These are phyloP conservation scores for Microchirus variegatus DNA, from an alignment of 2,797 vertebrate genomes.

Conservation along the genomic window DNA sequence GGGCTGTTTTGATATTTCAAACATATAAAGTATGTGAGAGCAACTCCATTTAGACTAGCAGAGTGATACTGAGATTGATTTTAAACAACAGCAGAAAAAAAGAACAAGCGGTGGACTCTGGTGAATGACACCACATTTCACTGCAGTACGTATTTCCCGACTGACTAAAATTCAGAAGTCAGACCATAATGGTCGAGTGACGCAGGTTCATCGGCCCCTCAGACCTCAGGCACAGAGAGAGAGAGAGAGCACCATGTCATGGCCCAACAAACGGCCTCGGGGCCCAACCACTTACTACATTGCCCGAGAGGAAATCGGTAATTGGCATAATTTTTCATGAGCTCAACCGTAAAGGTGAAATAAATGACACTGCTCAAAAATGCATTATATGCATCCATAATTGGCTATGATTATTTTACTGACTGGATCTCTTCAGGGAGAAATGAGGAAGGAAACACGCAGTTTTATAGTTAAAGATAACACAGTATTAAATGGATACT, in stretches of 20 bases:
- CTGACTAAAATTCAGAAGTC: conserved; percentile 55
- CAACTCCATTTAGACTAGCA: conserved; percentile 62
- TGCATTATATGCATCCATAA: conserved; percentile 92
- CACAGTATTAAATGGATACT: too few species aligned
- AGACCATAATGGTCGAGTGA: conserved; percentile 45
- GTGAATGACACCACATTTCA: conserved; percentile 52
- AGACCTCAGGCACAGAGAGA: conserved; percentile 31
- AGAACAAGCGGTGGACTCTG: conserved; percentile 34
- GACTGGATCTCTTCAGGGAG: conserved; percentile 37
- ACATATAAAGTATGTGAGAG: conserved; percentile 61
- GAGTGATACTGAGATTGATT: conserved; percentile 64
- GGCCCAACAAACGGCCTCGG: conserved; percentile 79
- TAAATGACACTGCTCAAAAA: conserved; percentile 96
- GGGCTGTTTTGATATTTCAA: conserved; percentile 64
- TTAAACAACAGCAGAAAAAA: conserved; percentile 51
- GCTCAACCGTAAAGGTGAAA: conserved; percentile 90
- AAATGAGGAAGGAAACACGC: conserved; percentile 60
- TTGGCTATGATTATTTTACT: conserved; percentile 80
- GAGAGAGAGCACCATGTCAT: conserved; percentile 71
- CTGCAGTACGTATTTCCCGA: conserved; percentile 51
- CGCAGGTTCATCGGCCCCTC: conserved; percentile 50
- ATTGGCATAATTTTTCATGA: conserved; percentile 95
- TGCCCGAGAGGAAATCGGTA: conserved; percentile 88
- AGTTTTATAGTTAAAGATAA: conserved; percentile 73
- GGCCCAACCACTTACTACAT: conserved; percentile 76